phyloP scores from a whole-genome alignment of 1,140 invertebrate species.

The Musca domestica region DNA sequence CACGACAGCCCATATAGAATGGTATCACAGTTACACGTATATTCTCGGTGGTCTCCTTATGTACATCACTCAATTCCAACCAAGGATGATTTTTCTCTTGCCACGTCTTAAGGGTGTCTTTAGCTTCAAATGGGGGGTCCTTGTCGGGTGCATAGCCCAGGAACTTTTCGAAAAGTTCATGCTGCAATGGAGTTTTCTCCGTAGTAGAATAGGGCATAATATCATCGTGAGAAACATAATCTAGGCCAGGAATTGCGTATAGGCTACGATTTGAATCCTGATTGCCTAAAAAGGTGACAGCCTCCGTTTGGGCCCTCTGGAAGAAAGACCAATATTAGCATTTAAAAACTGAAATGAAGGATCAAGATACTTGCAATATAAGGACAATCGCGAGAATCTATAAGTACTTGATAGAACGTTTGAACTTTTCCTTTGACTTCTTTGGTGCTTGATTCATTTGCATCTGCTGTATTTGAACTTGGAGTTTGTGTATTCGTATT shows the following conservation, averaged over 20 bases:
- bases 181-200: conserved; percentile 76
- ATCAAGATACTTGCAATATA: conserved; percentile 78
- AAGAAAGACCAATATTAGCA: conserved; percentile 31
- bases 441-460: conserved; percentile 59
- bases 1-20: conserved; percentile 81
- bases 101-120: conserved; percentile 91
- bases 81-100: conserved; percentile 97
- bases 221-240: conserved; percentile 97
- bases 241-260: conserved; percentile 92
- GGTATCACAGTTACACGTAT: conserved; percentile 95
- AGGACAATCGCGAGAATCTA: conserved; percentile 93
- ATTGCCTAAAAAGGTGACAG: conserved; percentile 95
- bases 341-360: too few species aligned
- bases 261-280: conserved; percentile 90
- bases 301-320: conserved; percentile 92
- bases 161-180: conserved; percentile 97
- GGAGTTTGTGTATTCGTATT: not conserved
- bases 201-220: conserved; percentile 81
- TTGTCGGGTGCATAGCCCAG: conserved; percentile 70
- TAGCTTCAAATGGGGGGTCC: conserved; percentile 83
- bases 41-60: conserved; percentile 95
- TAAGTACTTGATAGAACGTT: conserved; percentile 95
- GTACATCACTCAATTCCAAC: conserved; percentile 95
- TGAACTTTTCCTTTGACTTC: conserved; percentile 89
- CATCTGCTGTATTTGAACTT: not conserved